Base-by-base conservation (phyloP, 2,113 vertebrate genomes). In the Lipophrys pholis region DNA sequence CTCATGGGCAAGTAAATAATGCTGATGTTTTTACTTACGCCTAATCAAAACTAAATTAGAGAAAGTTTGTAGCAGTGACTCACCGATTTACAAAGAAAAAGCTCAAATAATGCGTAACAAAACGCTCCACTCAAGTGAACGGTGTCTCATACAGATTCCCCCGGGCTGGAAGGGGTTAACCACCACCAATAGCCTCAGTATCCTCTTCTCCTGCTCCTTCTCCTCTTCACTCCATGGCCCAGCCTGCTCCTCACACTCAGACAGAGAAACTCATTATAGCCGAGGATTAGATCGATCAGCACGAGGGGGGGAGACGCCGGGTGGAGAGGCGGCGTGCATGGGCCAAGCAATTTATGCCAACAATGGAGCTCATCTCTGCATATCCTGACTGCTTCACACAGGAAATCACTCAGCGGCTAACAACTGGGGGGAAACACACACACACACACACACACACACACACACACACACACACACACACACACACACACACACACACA, bases 281-380 rank as follows among this genome's bases (percentile, higher is more conserved):
- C 11, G 51, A 85, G 90, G 91, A 92, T 93, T 92, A 90, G 83
- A 91, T 91, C 77, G 87, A 93, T 93, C 85, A 78, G 84, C 62
- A 66, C 39, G 76, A 65, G 76, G 70, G 59, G 48, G 73, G 58
- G 48, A 38, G 70, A 68, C 85, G 87, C 82, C 84, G 65, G 30
- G 81, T 64, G 80, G 74, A 89, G 86, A 88, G 82, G 72, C 79
- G 64, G 85, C 76, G 59, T 65, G 81, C 83, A 84, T 65, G 81
- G 79, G 66, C 88, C 80, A 73, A 80, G 90, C 91, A 91, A 92
- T 92, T 92, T 92, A 85, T 89, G 80, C 85, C 89, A 90, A 91
- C 89, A 92, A 90, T 89, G 76, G 80, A 85, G 75, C 81, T 85
- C 81, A 81, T 87, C 86, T 80, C 79, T 82, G 66, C 73, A 82